A percentile compares a stretch with the other conserved stretches of the same genome.
Conservation (phyloP, 2,888 invertebrate genomes). For the Melanargia galathea region DNA sequence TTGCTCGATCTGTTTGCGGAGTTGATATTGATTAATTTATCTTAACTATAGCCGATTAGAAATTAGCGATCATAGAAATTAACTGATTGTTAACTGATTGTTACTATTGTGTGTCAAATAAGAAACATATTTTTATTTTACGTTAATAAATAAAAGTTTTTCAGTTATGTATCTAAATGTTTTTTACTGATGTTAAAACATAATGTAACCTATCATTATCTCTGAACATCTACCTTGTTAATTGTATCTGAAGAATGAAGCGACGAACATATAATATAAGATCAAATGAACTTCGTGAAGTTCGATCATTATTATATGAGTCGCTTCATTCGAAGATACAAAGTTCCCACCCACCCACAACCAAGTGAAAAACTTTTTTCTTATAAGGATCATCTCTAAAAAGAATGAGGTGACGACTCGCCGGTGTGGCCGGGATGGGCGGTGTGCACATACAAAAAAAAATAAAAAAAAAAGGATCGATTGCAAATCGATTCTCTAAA, state of each 20-base stretch:
- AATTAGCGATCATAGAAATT: no score
- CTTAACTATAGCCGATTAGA: not conserved
- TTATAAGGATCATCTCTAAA: no score
- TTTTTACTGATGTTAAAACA: not conserved
- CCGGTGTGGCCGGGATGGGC: no score
- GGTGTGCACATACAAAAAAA: no score
- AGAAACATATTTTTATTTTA: not conserved
- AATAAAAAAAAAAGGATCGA: no score
- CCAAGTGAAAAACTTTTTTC: no score
- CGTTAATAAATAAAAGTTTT: not conserved
- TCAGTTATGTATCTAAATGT: not conserved
- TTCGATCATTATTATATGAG: constrained; percentile 4
- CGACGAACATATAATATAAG: not conserved
- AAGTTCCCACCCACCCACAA: not conserved
- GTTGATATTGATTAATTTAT: not conserved
- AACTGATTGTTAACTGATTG: not conserved
- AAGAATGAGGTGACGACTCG: no score
- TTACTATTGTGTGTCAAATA: not conserved
- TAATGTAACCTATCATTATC: not conserved
- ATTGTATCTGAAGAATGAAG: not conserved
- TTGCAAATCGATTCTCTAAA: no score
- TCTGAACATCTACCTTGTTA: not conserved
- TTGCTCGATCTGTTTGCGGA: not conserved
- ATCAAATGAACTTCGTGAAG: not conserved
- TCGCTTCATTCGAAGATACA: constrained; percentile 3